These are phyloP conservation scores for Melanotaenia boesemani DNA, from an alignment of 2,797 vertebrate species.

Conservation along the genomic window DNA sequence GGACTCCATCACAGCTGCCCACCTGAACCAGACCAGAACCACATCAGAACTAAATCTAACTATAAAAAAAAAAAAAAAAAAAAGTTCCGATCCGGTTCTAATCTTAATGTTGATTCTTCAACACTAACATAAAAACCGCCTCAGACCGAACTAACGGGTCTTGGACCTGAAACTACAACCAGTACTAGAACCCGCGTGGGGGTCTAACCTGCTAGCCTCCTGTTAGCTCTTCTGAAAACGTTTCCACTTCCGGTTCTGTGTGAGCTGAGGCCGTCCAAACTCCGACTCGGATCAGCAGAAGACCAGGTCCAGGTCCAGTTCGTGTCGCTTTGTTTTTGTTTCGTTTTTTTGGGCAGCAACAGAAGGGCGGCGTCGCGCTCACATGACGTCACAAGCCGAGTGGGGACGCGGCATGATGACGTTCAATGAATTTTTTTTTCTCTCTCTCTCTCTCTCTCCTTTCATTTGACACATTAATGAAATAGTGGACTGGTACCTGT, in stretches of 20 bases:
- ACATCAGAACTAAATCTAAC: no score
- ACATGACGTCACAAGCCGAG: conserved; percentile 1
- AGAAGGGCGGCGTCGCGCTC: not conserved
- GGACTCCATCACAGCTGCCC: conserved; percentile 41
- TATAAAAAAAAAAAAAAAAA: no score
- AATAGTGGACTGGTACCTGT: no score
- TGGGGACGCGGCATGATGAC: no score
- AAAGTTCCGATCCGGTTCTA: no score
- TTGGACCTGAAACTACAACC: not conserved
- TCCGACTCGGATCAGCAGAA: not conserved
- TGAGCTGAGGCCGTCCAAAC: not conserved
- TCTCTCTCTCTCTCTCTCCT: no score
- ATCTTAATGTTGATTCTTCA: no score
- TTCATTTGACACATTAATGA: no score
- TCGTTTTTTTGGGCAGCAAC: not conserved
- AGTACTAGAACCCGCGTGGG: not conserved
- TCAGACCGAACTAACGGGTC: no score
- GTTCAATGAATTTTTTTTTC: no score
- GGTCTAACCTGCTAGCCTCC: conserved; percentile 8
- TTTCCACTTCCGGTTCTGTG: not conserved
- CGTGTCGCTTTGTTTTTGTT: not conserved
- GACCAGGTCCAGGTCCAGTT: not conserved
- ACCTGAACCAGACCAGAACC: conserved; percentile 10
- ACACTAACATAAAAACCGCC: no score
- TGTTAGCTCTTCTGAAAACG: no score